Evolutionary conservation across 1,140 invertebrate species (phyloP).

Genomic region (Lasaia peninsularis): DNA sequence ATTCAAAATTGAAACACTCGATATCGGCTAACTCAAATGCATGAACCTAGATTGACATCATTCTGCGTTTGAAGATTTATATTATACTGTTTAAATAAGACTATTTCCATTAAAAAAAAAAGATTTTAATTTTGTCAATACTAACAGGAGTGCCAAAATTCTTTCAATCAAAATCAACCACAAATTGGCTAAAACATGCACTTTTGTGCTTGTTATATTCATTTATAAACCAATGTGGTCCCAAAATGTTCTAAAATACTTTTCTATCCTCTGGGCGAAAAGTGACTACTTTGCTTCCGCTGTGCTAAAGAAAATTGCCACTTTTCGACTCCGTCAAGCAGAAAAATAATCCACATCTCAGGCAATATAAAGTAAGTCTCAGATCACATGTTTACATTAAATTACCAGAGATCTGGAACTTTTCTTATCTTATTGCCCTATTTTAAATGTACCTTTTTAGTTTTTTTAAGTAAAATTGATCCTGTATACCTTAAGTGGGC

Average conservation of each 20-base stretch:
- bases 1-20: conserved; percentile 80
- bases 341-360: too few relatives aligned
- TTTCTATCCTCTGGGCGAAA: too few relatives aligned
- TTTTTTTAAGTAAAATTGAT: background rate
- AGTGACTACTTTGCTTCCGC: too few relatives aligned
- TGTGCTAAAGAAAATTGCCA: too few relatives aligned
- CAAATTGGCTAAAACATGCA: background rate
- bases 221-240: background rate
- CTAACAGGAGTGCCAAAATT: background rate
- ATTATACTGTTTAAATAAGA: background rate
- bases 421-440: too few relatives aligned
- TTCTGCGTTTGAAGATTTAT: background rate
- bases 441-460: background rate
- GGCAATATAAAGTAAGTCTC: too few relatives aligned
- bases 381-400: too few relatives aligned
- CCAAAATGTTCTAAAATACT: too few relatives aligned
- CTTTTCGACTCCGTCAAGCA: too few relatives aligned
- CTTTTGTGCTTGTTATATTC: background rate
- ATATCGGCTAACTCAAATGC: conserved; percentile 54
- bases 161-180: background rate
- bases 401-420: too few relatives aligned
- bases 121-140: background rate
- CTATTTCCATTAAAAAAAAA: background rate
- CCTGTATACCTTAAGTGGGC: background rate
- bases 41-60: conserved; percentile 31